phyloP scores from a whole-genome alignment of 1,140 invertebrate genomes.

The Cotesia typhae region DNA sequence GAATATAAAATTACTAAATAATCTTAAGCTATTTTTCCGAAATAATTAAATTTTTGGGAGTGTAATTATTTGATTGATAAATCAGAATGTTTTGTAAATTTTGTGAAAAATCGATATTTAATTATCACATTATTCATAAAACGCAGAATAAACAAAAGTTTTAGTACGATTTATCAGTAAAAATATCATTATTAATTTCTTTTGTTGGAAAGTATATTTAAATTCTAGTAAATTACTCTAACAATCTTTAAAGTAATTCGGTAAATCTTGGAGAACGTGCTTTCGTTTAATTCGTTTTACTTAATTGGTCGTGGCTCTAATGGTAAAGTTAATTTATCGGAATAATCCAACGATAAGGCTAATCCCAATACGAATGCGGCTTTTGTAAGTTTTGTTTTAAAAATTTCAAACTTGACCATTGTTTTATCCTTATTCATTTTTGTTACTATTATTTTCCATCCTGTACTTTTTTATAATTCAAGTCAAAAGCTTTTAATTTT shows the following conservation, averaged over 20 bases:
- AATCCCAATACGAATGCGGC: background rate
- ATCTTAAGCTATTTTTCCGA: no score
- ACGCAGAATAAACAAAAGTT: no score
- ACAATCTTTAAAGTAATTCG: background rate
- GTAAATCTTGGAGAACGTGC: background rate
- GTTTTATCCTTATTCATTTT: no score
- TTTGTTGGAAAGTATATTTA: background rate
- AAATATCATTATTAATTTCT: background rate
- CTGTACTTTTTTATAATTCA: no score
- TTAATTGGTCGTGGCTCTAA: slow-evolving; percentile 17
- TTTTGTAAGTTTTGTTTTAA: slow-evolving; percentile 11
- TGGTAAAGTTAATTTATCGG: slow-evolving; percentile 23
- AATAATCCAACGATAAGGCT: slow-evolving; percentile 21
- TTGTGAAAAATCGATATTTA: background rate
- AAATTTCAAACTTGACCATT: slow-evolving; percentile 16
- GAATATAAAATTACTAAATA: background rate
- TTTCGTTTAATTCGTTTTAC: slow-evolving; percentile 6
- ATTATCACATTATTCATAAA: background rate
- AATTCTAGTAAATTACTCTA: slow-evolving; percentile 9
- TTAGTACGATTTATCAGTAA: no score
- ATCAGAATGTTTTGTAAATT: background rate
- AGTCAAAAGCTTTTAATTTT: no score
- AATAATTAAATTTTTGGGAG: no score
- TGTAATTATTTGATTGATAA: no score
- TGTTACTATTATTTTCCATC: no score